These are phyloP conservation scores for Tachina lurida DNA, from an alignment of 2,888 invertebrate species.

Conservation along the genomic window DNA sequence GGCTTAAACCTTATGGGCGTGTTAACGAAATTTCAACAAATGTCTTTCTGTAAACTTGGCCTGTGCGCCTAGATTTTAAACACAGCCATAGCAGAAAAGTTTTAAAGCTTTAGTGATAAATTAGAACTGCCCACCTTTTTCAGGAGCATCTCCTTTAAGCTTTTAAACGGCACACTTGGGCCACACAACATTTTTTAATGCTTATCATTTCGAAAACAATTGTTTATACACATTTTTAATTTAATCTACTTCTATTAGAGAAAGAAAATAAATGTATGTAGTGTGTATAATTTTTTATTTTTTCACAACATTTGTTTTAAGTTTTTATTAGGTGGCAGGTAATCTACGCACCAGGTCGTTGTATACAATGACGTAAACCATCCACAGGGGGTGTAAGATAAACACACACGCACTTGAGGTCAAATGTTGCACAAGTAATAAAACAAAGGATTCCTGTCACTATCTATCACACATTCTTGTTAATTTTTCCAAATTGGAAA, in stretches of 20 bases:
- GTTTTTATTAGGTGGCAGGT: slow-evolving; percentile 54
- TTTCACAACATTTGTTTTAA: slow-evolving; percentile 36
- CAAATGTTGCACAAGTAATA: slow-evolving; percentile 32
- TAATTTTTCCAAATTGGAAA: slow-evolving; percentile 47
- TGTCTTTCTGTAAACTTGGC: no score
- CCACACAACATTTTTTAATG: no score
- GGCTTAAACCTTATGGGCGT: no score
- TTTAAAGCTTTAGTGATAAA: no score
- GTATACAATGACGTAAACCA: slow-evolving; percentile 63
- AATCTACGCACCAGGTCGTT: slow-evolving; percentile 47
- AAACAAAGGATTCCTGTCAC: slow-evolving; percentile 26
- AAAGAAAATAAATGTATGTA: neutral
- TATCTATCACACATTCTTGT: slow-evolving; percentile 34
- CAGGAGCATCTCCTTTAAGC: no score
- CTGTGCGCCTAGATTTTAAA: no score
- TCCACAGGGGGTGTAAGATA: slow-evolving; percentile 66
- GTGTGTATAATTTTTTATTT: neutral
- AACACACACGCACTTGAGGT: neutral
- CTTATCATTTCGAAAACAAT: no score
- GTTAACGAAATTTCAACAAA: no score
- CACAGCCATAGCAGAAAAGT: no score
- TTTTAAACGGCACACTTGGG: no score
- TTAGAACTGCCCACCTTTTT: no score
- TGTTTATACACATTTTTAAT: no score
- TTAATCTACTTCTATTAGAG: neutral